phyloP scores from a whole-genome alignment of 2,113 vertebrate genomes.

The Symphodus melops region DNA sequence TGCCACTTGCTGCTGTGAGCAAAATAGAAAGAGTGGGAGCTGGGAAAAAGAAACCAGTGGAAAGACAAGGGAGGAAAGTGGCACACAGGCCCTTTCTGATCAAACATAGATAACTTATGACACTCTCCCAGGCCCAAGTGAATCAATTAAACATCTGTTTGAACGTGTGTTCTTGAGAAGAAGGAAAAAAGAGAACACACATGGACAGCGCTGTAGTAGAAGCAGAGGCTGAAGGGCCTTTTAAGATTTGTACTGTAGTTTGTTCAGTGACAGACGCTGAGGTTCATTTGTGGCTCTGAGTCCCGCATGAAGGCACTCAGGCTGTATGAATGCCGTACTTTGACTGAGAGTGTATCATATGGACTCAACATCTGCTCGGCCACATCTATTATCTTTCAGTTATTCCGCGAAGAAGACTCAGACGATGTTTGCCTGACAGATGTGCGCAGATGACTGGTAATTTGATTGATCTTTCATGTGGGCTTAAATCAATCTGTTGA shows the following conservation, averaged over 20 bases:
- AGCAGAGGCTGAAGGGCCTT: conserved; percentile 65
- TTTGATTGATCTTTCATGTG: conserved; percentile 54
- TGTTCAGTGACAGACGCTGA: conserved; percentile 58
- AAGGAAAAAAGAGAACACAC: conserved; percentile 56
- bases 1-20: conserved; percentile 32
- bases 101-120: conserved; percentile 64
- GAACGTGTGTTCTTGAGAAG: conserved; percentile 38
- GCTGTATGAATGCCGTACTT: conserved; percentile 41
- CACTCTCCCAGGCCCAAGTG: conserved; percentile 35
- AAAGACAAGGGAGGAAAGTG: conserved; percentile 28
- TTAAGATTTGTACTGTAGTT: conserved; percentile 64
- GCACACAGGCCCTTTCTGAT: conserved; percentile 36
- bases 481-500: conserved; percentile 27
- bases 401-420: conserved; percentile 30
- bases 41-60: neutral
- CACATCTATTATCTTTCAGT: conserved; percentile 59
- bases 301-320: conserved; percentile 52
- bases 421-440: conserved; percentile 52
- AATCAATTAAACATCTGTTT: conserved; percentile 76
- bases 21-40: conserved; percentile 19
- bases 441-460: conserved; percentile 42
- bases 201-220: conserved; percentile 47
- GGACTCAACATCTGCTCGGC: conserved; percentile 60
- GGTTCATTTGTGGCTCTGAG: conserved; percentile 66
- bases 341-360: conserved; percentile 43